Percentiles rank a stretch among this genome's conserved stretches.
Evolutionary conservation across 2,113 vertebrate genomes (phyloP).

Genomic region (Aldabrachelys gigantea): DNA sequence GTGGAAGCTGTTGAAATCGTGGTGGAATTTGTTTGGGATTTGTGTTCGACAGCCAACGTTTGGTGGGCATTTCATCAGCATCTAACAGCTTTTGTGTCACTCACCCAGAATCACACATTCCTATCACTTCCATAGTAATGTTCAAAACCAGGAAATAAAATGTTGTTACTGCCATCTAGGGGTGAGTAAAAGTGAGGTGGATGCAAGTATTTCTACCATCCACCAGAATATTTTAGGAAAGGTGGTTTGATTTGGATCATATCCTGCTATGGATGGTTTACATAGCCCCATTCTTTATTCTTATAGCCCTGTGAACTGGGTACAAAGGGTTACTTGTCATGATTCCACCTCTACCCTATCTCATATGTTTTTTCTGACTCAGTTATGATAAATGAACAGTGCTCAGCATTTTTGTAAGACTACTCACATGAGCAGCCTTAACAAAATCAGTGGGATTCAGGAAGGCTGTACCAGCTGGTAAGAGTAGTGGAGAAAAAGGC

Average conservation of each 20-base stretch:
- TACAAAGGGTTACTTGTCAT: neutral
- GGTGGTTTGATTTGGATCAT: neutral
- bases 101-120: accelerated
- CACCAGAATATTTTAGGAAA: neutral
- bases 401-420: neutral
- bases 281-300: neutral
- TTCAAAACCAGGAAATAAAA: neutral
- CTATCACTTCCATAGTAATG: too few species aligned
- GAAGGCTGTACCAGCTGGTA: neutral
- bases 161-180: slow-evolving; percentile 33
- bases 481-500: neutral
- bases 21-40: neutral
- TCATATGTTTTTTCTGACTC: neutral
- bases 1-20: too few species aligned
- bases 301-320: neutral
- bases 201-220: accelerated
- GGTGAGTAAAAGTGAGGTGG: neutral
- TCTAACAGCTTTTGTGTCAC: neutral
- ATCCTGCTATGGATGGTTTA: neutral
- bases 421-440: neutral
- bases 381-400: neutral
- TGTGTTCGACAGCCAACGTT: neutral
- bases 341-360: neutral
- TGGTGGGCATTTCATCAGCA: neutral
- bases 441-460: neutral